Percentiles rank a stretch among this genome's conserved stretches.
Evolutionary conservation across 2,888 invertebrate genomes (phyloP).

Genomic region (Mechanitis mazaeus): DNA sequence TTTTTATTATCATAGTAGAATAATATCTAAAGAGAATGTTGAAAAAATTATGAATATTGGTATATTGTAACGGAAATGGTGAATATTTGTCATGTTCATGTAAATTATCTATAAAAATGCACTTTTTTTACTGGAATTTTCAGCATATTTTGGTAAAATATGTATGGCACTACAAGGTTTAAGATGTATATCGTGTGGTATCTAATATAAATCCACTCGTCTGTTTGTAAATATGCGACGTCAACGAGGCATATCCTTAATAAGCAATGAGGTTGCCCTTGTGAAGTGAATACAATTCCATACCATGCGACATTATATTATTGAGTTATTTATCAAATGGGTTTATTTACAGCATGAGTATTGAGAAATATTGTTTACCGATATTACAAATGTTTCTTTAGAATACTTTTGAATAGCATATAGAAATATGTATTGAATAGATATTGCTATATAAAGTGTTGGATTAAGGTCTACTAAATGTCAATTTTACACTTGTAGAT

Average conservation of each 20-base stretch:
- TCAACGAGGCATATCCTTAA: conserved; percentile 42
- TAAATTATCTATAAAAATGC: no score
- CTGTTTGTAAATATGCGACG: conserved; percentile 13
- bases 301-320: neutral
- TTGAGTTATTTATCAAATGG: conserved; percentile 1
- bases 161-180: neutral
- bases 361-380: neutral
- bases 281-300: conserved; percentile 27
- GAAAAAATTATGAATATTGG: no score
- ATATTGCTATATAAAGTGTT: conserved; percentile 5
- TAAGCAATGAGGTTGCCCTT: conserved; percentile 44
- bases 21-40: no score
- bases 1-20: no score
- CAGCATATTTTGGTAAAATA: no score
- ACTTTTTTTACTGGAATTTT: no score
- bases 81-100: no score
- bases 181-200: conserved; percentile 13
- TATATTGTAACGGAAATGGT: no score
- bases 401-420: neutral
- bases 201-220: conserved; percentile 14
- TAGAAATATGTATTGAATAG: conserved; percentile 3
- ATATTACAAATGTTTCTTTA: conserved; percentile 2
- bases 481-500: conserved; percentile 20
- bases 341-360: neutral
- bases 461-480: conserved; percentile 14